Evolutionary conservation across 2,113 vertebrate species (phyloP).

Genomic region (Morone chrysops): DNA sequence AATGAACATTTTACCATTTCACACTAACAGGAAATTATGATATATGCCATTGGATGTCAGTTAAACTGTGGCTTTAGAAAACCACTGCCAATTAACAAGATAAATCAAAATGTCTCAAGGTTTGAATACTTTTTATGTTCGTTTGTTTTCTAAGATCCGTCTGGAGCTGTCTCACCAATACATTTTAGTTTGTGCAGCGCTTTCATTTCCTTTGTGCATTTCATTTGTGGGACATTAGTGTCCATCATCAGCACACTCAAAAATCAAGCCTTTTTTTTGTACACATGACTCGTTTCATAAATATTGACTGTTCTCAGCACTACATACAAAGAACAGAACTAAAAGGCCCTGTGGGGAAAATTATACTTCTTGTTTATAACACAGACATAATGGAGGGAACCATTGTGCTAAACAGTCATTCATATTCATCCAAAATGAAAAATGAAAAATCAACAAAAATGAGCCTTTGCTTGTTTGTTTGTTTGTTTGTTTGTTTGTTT

Average conservation of each 20-base stretch:
- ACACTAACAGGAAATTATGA: background rate
- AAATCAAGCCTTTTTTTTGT: background rate
- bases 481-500: too few relatives aligned
- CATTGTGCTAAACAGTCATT: background rate
- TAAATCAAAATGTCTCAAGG: too few relatives aligned
- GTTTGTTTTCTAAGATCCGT: background rate
- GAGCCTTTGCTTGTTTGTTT: too few relatives aligned
- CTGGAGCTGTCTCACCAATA: background rate
- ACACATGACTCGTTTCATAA: background rate
- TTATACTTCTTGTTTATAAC: background rate
- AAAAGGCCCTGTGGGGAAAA: background rate
- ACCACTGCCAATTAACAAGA: too few relatives aligned
- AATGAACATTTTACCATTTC: background rate
- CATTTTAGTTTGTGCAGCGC: background rate
- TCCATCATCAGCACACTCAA: background rate
- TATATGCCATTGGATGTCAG: too few relatives aligned
- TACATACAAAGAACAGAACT: background rate
- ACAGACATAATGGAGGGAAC: background rate
- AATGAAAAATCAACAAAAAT: background rate
- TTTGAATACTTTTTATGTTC: background rate
- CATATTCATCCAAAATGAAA: background rate
- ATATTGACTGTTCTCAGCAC: background rate
- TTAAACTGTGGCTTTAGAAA: too few relatives aligned
- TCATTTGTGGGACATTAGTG: background rate
- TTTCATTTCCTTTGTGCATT: background rate